These are phyloP conservation scores for Mobula birostris DNA, from an alignment of 2,113 vertebrate genomes.

Conservation along the genomic window DNA sequence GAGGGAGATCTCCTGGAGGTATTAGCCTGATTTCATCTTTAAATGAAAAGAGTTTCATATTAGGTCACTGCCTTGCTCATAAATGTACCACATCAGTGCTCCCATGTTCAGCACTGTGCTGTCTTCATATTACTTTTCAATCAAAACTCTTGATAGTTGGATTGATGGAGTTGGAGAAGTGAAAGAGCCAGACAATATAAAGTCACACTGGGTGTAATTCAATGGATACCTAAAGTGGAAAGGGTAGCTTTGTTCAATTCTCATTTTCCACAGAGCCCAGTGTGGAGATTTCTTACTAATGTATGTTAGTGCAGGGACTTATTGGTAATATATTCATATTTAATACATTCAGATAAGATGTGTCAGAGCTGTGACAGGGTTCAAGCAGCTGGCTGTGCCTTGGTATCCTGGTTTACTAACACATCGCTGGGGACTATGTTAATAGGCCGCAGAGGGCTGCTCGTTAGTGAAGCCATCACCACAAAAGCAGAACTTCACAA, in stretches of 20 bases:
- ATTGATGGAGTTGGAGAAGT: neutral
- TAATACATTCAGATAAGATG: neutral
- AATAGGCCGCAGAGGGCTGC: conserved; percentile 9
- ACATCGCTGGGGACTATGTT: conserved; percentile 27
- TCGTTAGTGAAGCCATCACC: conserved; percentile 24
- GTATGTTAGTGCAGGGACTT: neutral
- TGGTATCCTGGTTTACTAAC: neutral
- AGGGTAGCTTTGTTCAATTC: neutral
- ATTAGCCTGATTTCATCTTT: neutral
- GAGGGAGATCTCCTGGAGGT: neutral
- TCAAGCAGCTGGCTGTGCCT: neutral
- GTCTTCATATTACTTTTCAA: neutral
- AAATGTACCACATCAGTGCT: too few species aligned
- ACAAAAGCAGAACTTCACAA: conserved; percentile 1
- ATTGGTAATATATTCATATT: conserved; percentile 7
- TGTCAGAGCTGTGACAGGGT: neutral
- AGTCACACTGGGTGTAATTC: neutral
- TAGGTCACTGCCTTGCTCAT: neutral
- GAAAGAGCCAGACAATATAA: neutral
- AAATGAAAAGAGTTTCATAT: neutral
- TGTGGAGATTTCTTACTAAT: neutral
- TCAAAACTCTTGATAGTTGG: neutral
- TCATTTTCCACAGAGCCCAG: neutral
- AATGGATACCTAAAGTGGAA: neutral
- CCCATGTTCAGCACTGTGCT: neutral